These are phyloP conservation scores for Protula sp. DNA, from an alignment of 2,888 invertebrate genomes.

Conservation along the genomic window DNA sequence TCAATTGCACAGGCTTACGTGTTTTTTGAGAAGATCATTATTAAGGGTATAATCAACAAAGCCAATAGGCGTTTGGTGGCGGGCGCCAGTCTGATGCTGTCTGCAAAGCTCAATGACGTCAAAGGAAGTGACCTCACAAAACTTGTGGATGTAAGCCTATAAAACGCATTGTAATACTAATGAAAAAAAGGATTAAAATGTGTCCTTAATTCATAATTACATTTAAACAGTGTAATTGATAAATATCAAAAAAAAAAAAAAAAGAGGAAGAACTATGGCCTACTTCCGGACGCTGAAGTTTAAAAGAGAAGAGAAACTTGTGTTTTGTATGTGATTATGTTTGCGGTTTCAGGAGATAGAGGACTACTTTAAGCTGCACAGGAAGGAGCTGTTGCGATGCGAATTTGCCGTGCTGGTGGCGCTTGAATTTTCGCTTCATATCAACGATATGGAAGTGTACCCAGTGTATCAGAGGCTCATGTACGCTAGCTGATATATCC, in stretches of 20 bases:
- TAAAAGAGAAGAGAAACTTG: too few relatives aligned
- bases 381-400: slow-evolving; percentile 81
- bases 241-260: too few relatives aligned
- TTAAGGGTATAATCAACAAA: slow-evolving; percentile 81
- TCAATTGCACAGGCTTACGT: slow-evolving; percentile 95
- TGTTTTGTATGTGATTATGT: too few relatives aligned
- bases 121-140: slow-evolving; percentile 82
- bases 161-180: neutral
- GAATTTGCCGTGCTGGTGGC: slow-evolving; percentile 94
- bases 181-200: too few relatives aligned
- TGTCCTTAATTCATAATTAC: too few relatives aligned
- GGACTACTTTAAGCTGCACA: slow-evolving; percentile 80
- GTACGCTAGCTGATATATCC: slow-evolving; percentile 61
- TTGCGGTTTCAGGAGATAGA: slow-evolving; percentile 83
- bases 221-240: too few relatives aligned
- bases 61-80: slow-evolving; percentile 92
- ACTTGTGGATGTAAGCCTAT: slow-evolving; percentile 72
- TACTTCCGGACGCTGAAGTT: too few relatives aligned
- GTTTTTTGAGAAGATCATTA: slow-evolving; percentile 94
- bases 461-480: slow-evolving; percentile 92
- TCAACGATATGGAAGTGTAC: slow-evolving; percentile 84
- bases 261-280: too few relatives aligned
- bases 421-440: slow-evolving; percentile 86
- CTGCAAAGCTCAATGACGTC: slow-evolving; percentile 94
- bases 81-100: slow-evolving; percentile 85